Percentiles rank a stretch among this genome's conserved stretches.
These are phyloP conservation scores for Abramis brama DNA, from an alignment of 2,113 vertebrate genomes.

Conservation along the genomic window DNA sequence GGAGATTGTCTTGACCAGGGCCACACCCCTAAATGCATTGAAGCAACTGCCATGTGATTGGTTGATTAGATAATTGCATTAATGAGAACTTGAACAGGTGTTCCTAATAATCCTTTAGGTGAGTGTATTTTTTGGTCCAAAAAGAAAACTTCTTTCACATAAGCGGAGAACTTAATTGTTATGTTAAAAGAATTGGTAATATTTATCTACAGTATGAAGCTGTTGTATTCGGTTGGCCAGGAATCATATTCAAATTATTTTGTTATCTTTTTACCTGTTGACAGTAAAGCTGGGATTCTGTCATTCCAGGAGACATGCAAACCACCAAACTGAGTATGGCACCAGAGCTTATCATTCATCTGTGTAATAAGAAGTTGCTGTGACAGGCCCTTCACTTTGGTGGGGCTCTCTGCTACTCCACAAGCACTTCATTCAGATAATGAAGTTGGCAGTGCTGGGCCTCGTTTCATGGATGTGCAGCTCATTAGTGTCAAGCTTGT, in stretches of 20 bases:
- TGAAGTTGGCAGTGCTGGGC: constrained; percentile 52
- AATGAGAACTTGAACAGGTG: no score
- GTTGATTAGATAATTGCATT: no score
- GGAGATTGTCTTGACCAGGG: no score
- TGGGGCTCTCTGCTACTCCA: constrained; percentile 18
- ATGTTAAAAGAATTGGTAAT: not conserved
- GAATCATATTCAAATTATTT: not conserved
- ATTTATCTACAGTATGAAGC: not conserved
- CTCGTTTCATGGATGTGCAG: constrained; percentile 50
- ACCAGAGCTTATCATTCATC: constrained; percentile 51
- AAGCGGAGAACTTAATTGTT: not conserved
- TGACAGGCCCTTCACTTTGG: constrained; percentile 45
- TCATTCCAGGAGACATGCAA: constrained; percentile 32
- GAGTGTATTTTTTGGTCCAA: not conserved
- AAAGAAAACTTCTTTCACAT: not conserved
- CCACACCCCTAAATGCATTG: no score
- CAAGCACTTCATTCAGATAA: constrained; percentile 49
- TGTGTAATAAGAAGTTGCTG: constrained; percentile 57
- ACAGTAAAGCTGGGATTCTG: not conserved
- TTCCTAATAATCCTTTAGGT: no score
- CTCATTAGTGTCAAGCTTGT: constrained; percentile 61
- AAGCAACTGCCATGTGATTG: no score
- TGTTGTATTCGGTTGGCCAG: not conserved
- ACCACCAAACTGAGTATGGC: constrained; percentile 4
- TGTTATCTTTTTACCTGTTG: not conserved